These are phyloP conservation scores for Drosophila neonasuta DNA, from an alignment of 2,888 invertebrate genomes.

Conservation along the genomic window DNA sequence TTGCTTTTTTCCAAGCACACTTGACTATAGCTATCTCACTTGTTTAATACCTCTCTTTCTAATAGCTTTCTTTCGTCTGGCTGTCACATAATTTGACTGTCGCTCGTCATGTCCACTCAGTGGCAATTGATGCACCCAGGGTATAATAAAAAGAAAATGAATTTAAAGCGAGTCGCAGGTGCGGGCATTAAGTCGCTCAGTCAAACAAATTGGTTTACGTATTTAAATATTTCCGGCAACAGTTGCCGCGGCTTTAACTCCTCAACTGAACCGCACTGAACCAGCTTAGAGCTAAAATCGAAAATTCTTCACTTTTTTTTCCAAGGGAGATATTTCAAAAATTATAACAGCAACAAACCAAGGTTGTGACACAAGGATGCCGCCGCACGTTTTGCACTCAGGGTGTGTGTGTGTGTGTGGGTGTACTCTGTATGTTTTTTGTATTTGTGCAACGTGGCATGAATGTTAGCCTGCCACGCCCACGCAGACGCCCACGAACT, in stretches of 20 bases:
- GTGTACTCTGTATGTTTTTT: constrained; percentile 38
- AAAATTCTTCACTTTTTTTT: constrained; percentile 9
- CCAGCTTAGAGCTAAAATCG: constrained; percentile 26
- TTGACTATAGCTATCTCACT: too few relatives aligned
- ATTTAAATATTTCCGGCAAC: constrained; percentile 40
- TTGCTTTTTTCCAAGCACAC: too few relatives aligned
- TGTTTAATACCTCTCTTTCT: too few relatives aligned
- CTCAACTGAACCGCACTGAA: constrained; percentile 7
- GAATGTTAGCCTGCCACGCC: constrained; percentile 46
- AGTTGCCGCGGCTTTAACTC: constrained; percentile 25
- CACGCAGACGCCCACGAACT: background rate
- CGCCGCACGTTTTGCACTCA: constrained; percentile 37
- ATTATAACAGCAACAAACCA: constrained; percentile 31
- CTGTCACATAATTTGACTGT: too few relatives aligned
- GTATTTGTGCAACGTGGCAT: constrained; percentile 72
- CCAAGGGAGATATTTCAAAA: constrained; percentile 18
- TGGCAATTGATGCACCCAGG: background rate
- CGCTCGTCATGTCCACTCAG: background rate
- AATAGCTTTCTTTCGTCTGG: too few relatives aligned
- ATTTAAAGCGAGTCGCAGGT: constrained; percentile 66
- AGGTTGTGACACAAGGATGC: constrained; percentile 46
- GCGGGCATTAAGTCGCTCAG: constrained; percentile 51
- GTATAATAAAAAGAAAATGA: constrained; percentile 47
- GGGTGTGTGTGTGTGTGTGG: constrained; percentile 25
- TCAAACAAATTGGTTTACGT: constrained; percentile 59